These are phyloP conservation scores for Genyomyrus donnyi DNA, from an alignment of 2,113 vertebrate species.

Conservation along the genomic window DNA sequence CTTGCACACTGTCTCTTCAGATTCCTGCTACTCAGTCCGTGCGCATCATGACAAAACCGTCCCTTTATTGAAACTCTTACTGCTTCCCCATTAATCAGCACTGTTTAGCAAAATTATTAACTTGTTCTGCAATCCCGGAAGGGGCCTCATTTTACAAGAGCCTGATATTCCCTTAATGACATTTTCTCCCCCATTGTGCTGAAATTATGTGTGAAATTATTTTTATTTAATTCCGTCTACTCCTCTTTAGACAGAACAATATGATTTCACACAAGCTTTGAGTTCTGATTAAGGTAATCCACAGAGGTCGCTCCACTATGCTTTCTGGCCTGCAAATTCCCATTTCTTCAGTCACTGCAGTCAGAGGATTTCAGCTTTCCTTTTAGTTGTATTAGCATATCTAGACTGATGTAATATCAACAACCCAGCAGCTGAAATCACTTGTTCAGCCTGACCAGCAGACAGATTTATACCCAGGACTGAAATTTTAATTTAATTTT, in stretches of 20 bases:
- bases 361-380: background rate
- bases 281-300: slow-evolving; percentile 44
- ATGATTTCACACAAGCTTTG: slow-evolving; percentile 43
- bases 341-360: background rate
- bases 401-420: background rate
- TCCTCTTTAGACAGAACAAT: slow-evolving; percentile 39
- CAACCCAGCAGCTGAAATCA: background rate
- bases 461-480: background rate
- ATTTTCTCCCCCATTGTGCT: slow-evolving; percentile 33
- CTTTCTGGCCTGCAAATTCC: background rate
- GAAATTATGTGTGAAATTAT: slow-evolving; percentile 23
- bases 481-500: background rate
- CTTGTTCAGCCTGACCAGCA: background rate
- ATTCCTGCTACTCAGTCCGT: background rate
- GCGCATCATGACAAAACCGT: background rate
- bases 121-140: slow-evolving; percentile 35
- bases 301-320: slow-evolving; percentile 31
- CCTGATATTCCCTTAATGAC: slow-evolving; percentile 36
- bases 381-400: background rate
- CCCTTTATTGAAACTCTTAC: slow-evolving; percentile 9
- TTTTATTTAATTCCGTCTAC: slow-evolving; percentile 30
- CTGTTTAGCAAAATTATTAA: slow-evolving; percentile 42
- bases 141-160: slow-evolving; percentile 34
- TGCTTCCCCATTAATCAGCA: slow-evolving; percentile 28
- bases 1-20: background rate